phyloP scores from a whole-genome alignment of 2,797 vertebrate species.

The Austrolebias charrua region DNA sequence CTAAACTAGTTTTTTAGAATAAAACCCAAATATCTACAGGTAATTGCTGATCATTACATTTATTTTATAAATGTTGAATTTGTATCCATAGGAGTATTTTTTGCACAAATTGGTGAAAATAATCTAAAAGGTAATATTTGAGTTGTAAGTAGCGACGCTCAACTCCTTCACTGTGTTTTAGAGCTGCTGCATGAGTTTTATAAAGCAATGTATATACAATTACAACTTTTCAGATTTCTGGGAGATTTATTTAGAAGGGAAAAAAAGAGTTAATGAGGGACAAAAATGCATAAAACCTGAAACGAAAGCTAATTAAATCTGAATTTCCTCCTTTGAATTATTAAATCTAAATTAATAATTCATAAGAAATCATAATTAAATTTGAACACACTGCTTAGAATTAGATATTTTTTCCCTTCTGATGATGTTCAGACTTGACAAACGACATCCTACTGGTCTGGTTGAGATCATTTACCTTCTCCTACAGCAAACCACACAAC shows the following conservation, averaged over 20 bases:
- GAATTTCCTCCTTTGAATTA: constrained; percentile 39
- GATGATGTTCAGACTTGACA: constrained; percentile 10
- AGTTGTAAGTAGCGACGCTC: too few relatives aligned
- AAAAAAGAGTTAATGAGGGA: neutral
- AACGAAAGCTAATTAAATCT: constrained; percentile 47
- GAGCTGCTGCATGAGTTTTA: neutral
- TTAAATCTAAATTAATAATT: constrained; percentile 43
- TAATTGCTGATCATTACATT: too few relatives aligned
- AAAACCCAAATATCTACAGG: too few relatives aligned
- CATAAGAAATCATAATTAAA: constrained; percentile 37
- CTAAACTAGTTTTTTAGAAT: too few relatives aligned
- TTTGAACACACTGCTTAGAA: constrained; percentile 24
- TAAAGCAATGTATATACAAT: neutral
- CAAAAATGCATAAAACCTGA: constrained; percentile 15
- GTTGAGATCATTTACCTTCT: constrained; percentile 12
- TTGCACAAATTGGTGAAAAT: too few relatives aligned
- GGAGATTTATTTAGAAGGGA: neutral
- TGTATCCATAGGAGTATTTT: too few relatives aligned
- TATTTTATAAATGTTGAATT: too few relatives aligned
- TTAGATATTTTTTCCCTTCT: constrained; percentile 13
- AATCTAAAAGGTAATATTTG: too few relatives aligned
- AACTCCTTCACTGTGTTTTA: too few relatives aligned
- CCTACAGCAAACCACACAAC: neutral
- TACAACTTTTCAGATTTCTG: neutral
- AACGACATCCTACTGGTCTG: constrained; percentile 15